Conservation (phyloP, 2,113 vertebrate species). For the Gymnocephalus cernua region DNA sequence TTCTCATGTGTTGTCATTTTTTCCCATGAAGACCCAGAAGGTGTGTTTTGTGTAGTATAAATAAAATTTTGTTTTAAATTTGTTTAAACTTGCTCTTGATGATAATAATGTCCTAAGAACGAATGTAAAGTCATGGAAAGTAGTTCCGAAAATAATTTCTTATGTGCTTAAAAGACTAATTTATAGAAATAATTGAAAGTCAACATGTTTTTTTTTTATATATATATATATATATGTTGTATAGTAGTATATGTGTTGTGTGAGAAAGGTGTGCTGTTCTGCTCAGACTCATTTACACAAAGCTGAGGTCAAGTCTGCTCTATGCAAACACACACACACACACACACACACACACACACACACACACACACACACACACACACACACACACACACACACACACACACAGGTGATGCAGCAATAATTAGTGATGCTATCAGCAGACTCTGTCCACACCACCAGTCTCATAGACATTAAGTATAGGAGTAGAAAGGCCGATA, state of each 20-base stretch:
- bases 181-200: neutral
- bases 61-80: neutral
- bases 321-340: slow-evolving; percentile 54
- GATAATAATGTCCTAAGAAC: neutral
- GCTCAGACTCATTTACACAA: slow-evolving; percentile 61
- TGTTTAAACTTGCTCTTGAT: no score
- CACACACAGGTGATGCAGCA: slow-evolving; percentile 49
- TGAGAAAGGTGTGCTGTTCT: neutral
- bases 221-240: no score
- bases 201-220: no score
- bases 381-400: slow-evolving; percentile 28
- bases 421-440: slow-evolving; percentile 62
- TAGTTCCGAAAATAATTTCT: neutral
- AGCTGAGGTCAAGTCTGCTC: slow-evolving; percentile 40
- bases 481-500: neutral
- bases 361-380: slow-evolving; percentile 25
- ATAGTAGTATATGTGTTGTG: no score
- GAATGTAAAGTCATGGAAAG: neutral
- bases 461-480: slow-evolving; percentile 2
- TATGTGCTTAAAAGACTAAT: neutral
- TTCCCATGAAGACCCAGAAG: neutral
- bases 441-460: slow-evolving; percentile 40
- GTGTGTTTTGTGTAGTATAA: neutral
- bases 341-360: slow-evolving; percentile 22
- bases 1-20: neutral